These are phyloP conservation scores for Nebria ingens DNA, from an alignment of 1,140 invertebrate species.

Conservation along the genomic window DNA sequence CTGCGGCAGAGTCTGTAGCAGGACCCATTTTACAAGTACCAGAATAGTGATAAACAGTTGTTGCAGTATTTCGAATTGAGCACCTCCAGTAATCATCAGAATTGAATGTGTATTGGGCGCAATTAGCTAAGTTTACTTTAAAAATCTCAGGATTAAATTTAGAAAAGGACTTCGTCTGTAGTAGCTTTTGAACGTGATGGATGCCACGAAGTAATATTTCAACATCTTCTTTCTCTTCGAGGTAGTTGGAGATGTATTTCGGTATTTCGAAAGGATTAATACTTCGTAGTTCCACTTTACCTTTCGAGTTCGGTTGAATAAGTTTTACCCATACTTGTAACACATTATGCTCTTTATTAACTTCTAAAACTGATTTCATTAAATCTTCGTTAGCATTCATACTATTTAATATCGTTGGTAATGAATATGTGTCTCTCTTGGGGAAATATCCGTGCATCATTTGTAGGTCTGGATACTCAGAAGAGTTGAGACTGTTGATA, in stretches of 20 bases:
- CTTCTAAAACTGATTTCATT: not conserved
- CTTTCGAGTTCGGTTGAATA: constrained; percentile 35
- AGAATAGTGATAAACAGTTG: constrained; percentile 57
- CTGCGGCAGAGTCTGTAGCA: constrained; percentile 43
- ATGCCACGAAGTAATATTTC: constrained; percentile 33
- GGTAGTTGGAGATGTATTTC: constrained; percentile 53
- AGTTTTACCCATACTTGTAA: constrained; percentile 28
- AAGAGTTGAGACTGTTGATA: constrained; percentile 27
- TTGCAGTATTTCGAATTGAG: constrained; percentile 46
- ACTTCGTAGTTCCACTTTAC: constrained; percentile 34
- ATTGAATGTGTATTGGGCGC: constrained; percentile 33
- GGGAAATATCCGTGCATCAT: constrained; percentile 24
- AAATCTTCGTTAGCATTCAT: not conserved
- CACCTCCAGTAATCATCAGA: constrained; percentile 54
- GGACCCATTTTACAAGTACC: constrained; percentile 73
- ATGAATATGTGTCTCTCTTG: constrained; percentile 23
- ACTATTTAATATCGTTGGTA: not conserved
- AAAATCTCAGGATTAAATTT: constrained; percentile 10
- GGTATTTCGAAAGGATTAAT: constrained; percentile 50
- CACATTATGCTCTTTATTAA: constrained; percentile 26
- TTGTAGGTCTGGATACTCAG: constrained; percentile 32
- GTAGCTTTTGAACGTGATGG: constrained; percentile 22
- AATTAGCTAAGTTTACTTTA: constrained; percentile 24
- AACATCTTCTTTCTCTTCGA: constrained; percentile 37
- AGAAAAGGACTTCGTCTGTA: constrained; percentile 15